A percentile compares a stretch with the other conserved stretches of the same genome.
phyloP scores from a whole-genome alignment of 2,113 vertebrate species.

The Rynchops niger region DNA sequence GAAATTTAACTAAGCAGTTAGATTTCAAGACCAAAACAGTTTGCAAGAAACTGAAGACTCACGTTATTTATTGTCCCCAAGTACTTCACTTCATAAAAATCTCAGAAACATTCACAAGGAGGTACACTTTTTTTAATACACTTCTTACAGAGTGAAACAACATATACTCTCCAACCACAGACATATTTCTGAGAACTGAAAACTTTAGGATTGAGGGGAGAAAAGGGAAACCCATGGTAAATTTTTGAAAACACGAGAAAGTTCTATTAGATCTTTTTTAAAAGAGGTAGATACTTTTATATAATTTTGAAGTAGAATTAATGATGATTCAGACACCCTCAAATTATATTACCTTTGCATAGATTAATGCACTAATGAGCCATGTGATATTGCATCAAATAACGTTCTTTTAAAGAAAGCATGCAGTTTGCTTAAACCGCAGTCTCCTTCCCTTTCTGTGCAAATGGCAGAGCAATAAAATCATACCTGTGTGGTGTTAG shows the following conservation, averaged over 20 bases:
- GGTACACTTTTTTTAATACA: background rate
- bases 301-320: background rate
- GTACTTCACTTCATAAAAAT: background rate
- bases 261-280: background rate
- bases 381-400: background rate
- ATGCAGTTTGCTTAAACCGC: background rate
- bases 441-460: background rate
- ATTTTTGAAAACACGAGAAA: background rate
- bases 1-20: background rate
- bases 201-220: background rate
- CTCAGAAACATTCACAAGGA: background rate
- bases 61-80: background rate
- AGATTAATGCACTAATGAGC: background rate
- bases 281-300: background rate
- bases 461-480: background rate
- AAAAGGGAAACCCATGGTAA: background rate
- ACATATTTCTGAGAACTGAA: background rate
- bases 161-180: background rate
- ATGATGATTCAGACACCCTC: background rate
- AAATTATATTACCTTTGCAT: background rate
- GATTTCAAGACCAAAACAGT: background rate
- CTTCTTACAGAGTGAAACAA: background rate
- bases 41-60: background rate
- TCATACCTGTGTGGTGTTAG: background rate
- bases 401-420: background rate